Conservation (phyloP, 2,888 invertebrate genomes). For the Caenorhabditis sp. region DNA sequence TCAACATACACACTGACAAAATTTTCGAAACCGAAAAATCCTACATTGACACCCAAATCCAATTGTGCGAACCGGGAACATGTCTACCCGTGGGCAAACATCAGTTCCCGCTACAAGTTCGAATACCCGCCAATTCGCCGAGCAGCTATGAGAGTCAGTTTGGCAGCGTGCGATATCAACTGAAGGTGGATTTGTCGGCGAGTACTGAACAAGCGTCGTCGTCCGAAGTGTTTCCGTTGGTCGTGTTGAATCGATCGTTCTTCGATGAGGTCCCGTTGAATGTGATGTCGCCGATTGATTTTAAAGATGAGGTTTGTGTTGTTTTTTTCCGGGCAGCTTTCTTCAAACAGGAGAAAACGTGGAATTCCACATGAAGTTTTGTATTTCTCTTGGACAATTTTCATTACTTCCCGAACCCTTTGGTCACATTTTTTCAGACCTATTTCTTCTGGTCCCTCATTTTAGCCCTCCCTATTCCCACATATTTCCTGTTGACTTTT, state of each 20-base stretch:
- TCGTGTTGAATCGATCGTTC: slow-evolving; percentile 63
- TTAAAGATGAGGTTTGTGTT: slow-evolving; percentile 51
- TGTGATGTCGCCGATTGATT: slow-evolving; percentile 65
- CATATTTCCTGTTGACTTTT: too few species aligned
- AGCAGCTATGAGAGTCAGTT: slow-evolving; percentile 67
- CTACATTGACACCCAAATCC: slow-evolving; percentile 49
- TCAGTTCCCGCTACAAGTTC: slow-evolving; percentile 62
- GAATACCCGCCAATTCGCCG: slow-evolving; percentile 59
- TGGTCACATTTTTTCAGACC: too few species aligned
- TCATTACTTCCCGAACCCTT: too few species aligned
- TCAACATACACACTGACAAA: slow-evolving; percentile 69
- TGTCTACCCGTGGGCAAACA: slow-evolving; percentile 61
- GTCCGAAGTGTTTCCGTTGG: slow-evolving; percentile 65
- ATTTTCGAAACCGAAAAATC: slow-evolving; percentile 68
- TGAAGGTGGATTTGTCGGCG: slow-evolving; percentile 57
- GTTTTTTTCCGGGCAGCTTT: too few species aligned
- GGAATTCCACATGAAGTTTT: too few species aligned
- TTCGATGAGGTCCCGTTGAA: slow-evolving; percentile 66
- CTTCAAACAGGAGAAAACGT: too few species aligned
- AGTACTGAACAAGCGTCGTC: slow-evolving; percentile 64
- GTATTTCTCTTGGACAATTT: too few species aligned
- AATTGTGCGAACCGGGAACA: slow-evolving; percentile 52
- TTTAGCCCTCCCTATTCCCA: too few species aligned
- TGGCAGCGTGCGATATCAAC: slow-evolving; percentile 65
- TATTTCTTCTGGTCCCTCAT: too few species aligned